Evolutionary conservation across 2,113 vertebrate genomes (phyloP).

Genomic region (Empidonax traillii): DNA sequence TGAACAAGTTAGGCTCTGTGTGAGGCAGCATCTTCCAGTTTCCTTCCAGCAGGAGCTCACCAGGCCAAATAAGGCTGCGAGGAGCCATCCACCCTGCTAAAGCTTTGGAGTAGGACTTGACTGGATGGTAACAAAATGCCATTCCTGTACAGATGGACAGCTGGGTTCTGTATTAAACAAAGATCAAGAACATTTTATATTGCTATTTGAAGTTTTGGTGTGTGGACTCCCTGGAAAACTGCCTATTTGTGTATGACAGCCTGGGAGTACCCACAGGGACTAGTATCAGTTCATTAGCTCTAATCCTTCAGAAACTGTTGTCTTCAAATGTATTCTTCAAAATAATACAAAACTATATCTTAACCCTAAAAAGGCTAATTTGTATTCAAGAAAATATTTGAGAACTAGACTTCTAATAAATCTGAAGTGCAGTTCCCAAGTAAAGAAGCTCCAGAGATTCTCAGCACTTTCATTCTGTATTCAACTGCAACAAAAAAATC

Average conservation of each 20-base stretch:
- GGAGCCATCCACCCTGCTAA: not conserved
- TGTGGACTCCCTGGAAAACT: not conserved
- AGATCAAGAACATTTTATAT: not conserved
- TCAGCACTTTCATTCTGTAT: not conserved
- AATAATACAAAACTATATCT: not conserved
- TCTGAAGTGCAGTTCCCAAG: not conserved
- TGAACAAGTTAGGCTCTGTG: not conserved
- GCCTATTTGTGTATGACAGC: not conserved
- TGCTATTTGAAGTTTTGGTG: not conserved
- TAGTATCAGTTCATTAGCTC: not conserved
- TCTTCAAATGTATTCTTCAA: not conserved
- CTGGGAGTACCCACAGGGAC: not conserved
- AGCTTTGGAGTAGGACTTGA: not conserved
- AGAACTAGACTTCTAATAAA: not conserved
- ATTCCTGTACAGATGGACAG: not conserved
- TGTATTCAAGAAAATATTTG: not conserved
- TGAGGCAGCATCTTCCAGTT: not conserved
- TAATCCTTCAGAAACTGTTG: not conserved
- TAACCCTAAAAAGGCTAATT: not conserved
- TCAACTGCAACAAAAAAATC: not conserved
- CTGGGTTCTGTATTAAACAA: not conserved
- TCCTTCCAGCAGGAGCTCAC: not conserved
- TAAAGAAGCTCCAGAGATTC: not conserved
- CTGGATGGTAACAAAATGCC: not conserved
- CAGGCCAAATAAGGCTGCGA: not conserved